Conservation (phyloP, 2,113 vertebrate genomes). For the Gymnogyps californianus region DNA sequence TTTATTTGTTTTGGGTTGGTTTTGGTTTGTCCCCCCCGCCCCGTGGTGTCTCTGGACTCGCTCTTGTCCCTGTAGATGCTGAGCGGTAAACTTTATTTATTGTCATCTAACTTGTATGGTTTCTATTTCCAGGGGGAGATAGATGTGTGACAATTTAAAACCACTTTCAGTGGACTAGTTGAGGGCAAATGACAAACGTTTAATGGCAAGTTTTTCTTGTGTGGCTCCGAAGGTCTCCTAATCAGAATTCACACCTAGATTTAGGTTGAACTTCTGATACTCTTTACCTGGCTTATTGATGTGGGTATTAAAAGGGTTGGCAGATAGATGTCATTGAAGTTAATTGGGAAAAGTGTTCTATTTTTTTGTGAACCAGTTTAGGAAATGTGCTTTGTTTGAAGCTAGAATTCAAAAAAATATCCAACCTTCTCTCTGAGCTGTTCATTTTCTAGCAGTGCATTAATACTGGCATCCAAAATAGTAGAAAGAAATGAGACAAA, state of each 20-base stretch:
- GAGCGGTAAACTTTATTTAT: neutral
- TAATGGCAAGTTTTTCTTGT: neutral
- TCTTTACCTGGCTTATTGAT: neutral
- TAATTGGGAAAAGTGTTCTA: neutral
- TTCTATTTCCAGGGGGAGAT: neutral
- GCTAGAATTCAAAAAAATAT: neutral
- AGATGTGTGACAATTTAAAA: neutral
- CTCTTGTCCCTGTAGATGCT: neutral
- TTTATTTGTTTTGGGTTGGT: neutral
- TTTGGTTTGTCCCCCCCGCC: neutral
- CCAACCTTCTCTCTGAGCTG: neutral
- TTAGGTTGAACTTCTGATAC: neutral
- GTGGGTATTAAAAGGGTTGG: neutral
- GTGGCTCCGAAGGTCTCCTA: neutral
- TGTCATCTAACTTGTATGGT: neutral
- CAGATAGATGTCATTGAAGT: neutral
- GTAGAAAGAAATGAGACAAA: neutral
- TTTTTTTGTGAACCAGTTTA: neutral
- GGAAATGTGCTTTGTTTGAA: neutral
- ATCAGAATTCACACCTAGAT: neutral
- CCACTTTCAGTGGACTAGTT: neutral
- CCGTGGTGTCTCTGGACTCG: neutral
- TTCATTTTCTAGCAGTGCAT: neutral
- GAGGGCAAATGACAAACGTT: neutral
- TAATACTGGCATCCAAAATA: neutral